Conservation (phyloP, 2,888 invertebrate species). For the Tanypteryx hageni region DNA sequence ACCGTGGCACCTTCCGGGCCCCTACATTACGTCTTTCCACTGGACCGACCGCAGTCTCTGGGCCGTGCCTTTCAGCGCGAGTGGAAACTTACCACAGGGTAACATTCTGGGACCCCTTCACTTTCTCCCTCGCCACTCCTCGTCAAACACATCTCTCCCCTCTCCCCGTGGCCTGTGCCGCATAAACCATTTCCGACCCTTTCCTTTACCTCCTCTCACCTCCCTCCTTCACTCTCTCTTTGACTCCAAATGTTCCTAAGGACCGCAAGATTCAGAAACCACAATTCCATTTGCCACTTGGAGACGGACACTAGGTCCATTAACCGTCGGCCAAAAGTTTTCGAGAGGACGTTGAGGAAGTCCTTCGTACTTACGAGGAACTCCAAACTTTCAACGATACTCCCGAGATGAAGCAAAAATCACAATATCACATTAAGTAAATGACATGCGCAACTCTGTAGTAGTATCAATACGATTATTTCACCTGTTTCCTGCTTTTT, state of each 20-base stretch:
- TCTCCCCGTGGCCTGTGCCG: not conserved
- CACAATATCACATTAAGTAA: no score
- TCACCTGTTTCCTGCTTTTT: no score
- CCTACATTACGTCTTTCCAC: not conserved
- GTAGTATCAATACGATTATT: no score
- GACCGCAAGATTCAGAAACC: conserved; percentile 33
- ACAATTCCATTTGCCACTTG: conserved; percentile 24
- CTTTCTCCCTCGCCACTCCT: not conserved
- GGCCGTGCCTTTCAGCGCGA: conserved; percentile 6
- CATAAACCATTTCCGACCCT: conserved; percentile 23
- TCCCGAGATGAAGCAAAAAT: no score
- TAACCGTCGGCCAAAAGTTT: not conserved
- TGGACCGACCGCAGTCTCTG: conserved; percentile 16
- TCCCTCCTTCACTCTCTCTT: not conserved
- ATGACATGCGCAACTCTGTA: no score
- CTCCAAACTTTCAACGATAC: no score
- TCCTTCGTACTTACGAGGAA: not conserved
- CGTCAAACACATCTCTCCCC: conserved; percentile 45
- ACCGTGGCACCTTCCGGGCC: not conserved
- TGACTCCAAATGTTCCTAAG: not conserved
- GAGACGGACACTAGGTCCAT: not conserved
- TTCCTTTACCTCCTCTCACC: conserved; percentile 8
- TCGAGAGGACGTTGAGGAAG: not conserved
- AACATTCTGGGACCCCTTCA: not conserved
- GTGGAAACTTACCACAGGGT: conserved; percentile 39